Evolutionary conservation across 1,140 invertebrate genomes (phyloP), one percentile per base, ranked within the genome.

Genomic region (Dendroctonus ponderosae): DNA sequence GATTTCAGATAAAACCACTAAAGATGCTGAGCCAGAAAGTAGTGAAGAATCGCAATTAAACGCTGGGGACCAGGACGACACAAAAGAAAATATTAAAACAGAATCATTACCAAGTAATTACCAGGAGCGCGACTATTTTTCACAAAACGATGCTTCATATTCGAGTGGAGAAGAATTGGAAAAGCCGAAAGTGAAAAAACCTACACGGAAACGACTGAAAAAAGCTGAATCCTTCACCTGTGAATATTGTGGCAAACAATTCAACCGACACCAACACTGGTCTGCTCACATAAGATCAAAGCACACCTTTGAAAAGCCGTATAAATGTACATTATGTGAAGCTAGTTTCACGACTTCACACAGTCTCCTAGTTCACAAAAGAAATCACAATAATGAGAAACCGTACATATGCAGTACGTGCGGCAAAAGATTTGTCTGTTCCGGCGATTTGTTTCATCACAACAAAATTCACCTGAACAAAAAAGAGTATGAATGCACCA

Each of bases 401-500:
- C 70, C 68, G 9, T 71, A 67, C 46, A 64, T 71, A 40, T 71
- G 70, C 49, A 67, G 63, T 9, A 70, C 57, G 11, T 71, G 70
- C 53, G 70, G 70, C 5, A 72, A 72, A 53, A 40, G 57, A 26
- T 71, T 72, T 61, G 66, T 69, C 8, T 70, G 67, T 54, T 71
- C 71, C 2, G 68, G 66, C 11, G 69, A 72, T 62, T 61, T 72
- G 43, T 66, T 68, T 39, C 69, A 72, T 46, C 71, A 72, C 51
- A 72, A 65, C 43, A 73, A 73, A 71, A 70, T 71, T 9, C 71
- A 72, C 49, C 43, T 72, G 9, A 72, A 72, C 15, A 72, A 68
- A 62, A 62, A 70, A 53, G 70, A 71, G 54, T 71, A 71, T 15
- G 65, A 71, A 46, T 71, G 70, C 59, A 62, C 60, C 9, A 15